These are phyloP conservation scores for Chrysogorgia sp. DNA, from an alignment of 92 coral and sea anemone species.

Conservation along the genomic window DNA sequence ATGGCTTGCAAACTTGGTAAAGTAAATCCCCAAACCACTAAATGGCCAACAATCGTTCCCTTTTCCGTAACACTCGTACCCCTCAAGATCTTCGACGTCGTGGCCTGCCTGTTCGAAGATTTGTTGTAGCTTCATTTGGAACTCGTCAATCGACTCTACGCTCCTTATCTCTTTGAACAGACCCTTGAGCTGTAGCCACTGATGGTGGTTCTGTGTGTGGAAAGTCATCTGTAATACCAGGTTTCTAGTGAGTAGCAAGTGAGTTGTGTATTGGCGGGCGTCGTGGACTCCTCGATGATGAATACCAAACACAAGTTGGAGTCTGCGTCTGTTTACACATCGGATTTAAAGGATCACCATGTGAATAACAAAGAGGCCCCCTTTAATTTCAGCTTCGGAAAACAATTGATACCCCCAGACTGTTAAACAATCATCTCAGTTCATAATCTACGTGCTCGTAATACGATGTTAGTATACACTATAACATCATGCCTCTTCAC, in stretches of 20 bases:
- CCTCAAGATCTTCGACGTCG: constrained; percentile 31
- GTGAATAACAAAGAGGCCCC: not conserved
- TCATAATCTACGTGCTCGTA: no score
- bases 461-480: no score
- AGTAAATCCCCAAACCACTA: constrained; percentile 67
- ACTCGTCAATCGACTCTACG: constrained; percentile 29
- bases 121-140: constrained; percentile 47
- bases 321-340: not conserved
- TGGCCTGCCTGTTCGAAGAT: constrained; percentile 64
- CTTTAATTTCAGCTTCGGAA: no score
- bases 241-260: no score
- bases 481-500: no score
- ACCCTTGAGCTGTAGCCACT: constrained; percentile 64
- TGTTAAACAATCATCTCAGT: no score
- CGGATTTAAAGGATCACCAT: not conserved
- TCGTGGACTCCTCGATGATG: no score
- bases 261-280: no score
- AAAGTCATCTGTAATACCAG: constrained; percentile 9
- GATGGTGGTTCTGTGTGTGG: constrained; percentile 52
- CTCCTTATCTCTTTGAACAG: constrained; percentile 60
- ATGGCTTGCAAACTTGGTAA: constrained; percentile 59
- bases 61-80: not conserved
- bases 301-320: no score
- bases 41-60: constrained; percentile 60
- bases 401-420: no score